Evolutionary conservation across 2,797 vertebrate species (phyloP), one percentile per base, ranked within the genome.

Genomic region (Threskiornis aethiopicus): DNA sequence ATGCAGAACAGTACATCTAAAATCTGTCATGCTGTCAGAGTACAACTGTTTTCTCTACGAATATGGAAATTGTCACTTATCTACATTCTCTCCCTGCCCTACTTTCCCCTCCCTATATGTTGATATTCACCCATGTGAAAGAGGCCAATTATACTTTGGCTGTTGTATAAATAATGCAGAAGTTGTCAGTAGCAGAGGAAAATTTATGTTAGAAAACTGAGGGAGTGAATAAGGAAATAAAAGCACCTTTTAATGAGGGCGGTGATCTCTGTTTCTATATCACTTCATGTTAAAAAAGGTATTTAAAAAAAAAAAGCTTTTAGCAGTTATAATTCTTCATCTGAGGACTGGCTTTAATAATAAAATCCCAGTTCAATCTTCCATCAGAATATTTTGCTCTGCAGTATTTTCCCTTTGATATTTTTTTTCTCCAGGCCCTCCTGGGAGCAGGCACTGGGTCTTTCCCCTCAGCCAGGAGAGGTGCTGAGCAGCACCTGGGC

Each of bases 91-190:
- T 93, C 47, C 59, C 47, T 95, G 87, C 69, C 87, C 92, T 93
- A 6, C 46, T 94, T 95, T 54, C 17, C 54, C 70, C 58, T 41
- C 51, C 41, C 76, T 7, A 61, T 85, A 84, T 84, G 88, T 83
- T 92, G 55, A 86, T 95, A 93, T 87, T 93, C 95, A 92, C 75
- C 57, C 87, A 94, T 86, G 80, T 96, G 94, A 94, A 95, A 93
- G 82, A 95, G 88, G 93, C 44, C 87, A 85, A 42, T 96, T 96
- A 91, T 84, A 87, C 61, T 89, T 95, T 67, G 69, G 42, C 90
- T 1, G 0, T 73, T 93, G 28, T 88, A 88, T 94, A 96, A 91
- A 96, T 95, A 96, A 95, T 94, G 75, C 72, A 87, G 46, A 65
- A 95, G 65, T 67, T 94, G 82, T 96, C 57, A 59, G 71, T 46